Conservation (phyloP, 2,797 vertebrate species). For the Rhabdophis nuchalis region DNA sequence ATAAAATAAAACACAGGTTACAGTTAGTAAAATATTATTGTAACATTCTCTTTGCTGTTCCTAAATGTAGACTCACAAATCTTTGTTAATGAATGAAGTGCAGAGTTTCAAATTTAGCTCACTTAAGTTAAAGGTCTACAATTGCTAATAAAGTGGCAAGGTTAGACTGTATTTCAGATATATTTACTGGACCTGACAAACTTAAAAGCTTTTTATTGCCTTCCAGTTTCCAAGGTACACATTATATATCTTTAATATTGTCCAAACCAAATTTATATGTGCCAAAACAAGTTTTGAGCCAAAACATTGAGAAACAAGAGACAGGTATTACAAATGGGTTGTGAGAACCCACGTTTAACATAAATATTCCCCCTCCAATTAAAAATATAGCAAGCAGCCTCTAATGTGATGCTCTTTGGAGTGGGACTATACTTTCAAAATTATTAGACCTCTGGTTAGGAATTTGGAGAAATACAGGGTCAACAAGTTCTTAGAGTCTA, state of each 20-base stretch:
- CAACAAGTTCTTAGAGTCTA: background rate
- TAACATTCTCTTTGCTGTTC: slow-evolving; percentile 41
- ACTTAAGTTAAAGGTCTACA: slow-evolving; percentile 11
- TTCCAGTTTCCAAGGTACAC: background rate
- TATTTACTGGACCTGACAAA: background rate
- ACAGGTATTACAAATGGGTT: background rate
- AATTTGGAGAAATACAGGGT: background rate
- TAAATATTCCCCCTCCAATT: background rate
- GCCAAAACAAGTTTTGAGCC: background rate
- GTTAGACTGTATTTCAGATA: background rate
- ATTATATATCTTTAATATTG: background rate
- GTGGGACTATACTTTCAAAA: background rate
- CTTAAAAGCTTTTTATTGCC: background rate
- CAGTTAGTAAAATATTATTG: slow-evolving; percentile 57
- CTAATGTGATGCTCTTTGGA: background rate
- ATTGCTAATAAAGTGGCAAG: accelerated
- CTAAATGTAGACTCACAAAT: slow-evolving; percentile 18
- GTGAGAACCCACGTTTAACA: background rate
- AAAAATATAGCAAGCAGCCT: background rate
- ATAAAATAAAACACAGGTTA: slow-evolving; percentile 42
- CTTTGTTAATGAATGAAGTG: slow-evolving; percentile 23
- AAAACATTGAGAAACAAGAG: background rate
- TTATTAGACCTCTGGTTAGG: background rate
- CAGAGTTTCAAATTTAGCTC: slow-evolving; percentile 4
- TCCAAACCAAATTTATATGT: background rate